phyloP scores from a whole-genome alignment of 2,888 invertebrate species.

The Philereme vetulata region DNA sequence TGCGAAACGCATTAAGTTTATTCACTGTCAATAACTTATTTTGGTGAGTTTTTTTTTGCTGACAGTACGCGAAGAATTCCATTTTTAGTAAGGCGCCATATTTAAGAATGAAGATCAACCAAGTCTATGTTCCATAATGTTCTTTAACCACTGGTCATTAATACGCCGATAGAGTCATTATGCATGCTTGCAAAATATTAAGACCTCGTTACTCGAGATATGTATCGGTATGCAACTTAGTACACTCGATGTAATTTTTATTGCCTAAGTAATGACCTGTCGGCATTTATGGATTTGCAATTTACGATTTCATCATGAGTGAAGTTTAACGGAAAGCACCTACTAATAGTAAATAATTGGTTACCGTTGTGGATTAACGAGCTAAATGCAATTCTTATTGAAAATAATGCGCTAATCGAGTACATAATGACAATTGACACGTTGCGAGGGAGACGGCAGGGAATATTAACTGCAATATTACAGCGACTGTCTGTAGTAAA shows the following conservation, averaged over 20 bases:
- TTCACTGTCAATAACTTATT: constrained; percentile 58
- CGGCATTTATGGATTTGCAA: background rate
- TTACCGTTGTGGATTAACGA: constrained; percentile 16
- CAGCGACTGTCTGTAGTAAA: constrained; percentile 61
- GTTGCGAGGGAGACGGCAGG: constrained; percentile 35
- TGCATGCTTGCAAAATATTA: constrained; percentile 63
- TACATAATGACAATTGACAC: constrained; percentile 32
- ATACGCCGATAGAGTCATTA: constrained; percentile 69
- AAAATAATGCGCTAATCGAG: constrained; percentile 8
- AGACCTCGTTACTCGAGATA: constrained; percentile 28
- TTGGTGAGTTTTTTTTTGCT: constrained; percentile 61
- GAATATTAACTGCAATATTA: constrained; percentile 59
- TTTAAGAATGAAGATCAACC: constrained; percentile 58
- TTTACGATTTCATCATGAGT: constrained; percentile 14
- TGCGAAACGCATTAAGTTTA: constrained; percentile 60
- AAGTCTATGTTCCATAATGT: constrained; percentile 61
- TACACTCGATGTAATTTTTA: constrained; percentile 30
- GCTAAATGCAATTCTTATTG: constrained; percentile 16
- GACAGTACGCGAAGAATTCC: constrained; percentile 62
- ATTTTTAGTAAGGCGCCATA: constrained; percentile 68
- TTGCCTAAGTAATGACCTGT: constrained; percentile 1
- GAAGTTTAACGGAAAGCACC: constrained; percentile 30
- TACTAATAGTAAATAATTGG: constrained; percentile 36
- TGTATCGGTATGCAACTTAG: constrained; percentile 21
- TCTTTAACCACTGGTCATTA: constrained; percentile 47